Evolutionary conservation across 2,797 vertebrate genomes (phyloP).

Genomic region (Neomorphus geoffroyi): DNA sequence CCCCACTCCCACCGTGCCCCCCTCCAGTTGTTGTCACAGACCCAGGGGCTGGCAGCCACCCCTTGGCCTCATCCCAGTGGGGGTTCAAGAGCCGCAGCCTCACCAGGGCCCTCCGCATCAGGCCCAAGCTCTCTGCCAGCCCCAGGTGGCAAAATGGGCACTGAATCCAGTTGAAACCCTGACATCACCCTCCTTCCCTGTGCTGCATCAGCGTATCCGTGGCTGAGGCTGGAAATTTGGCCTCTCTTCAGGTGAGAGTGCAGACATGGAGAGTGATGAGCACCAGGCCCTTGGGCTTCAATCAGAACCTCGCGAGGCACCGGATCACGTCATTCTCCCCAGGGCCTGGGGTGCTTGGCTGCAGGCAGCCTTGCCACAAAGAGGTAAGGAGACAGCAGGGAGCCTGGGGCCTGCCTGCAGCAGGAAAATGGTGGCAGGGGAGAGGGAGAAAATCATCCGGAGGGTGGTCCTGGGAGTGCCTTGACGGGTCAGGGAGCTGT

Average conservation of each 20-base stretch:
- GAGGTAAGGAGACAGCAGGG: neutral
- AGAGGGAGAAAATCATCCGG: too few species aligned
- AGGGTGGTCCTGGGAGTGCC: too few species aligned
- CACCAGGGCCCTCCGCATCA: fast-evolving
- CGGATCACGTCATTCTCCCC: neutral
- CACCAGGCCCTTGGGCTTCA: fast-evolving
- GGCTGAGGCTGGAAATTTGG: neutral
- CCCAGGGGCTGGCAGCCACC: fast-evolving
- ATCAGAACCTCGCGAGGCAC: neutral
- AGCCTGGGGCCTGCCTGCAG: neutral
- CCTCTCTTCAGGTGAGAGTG: neutral
- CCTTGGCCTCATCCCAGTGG: fast-evolving
- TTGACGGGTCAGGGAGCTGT: fast-evolving
- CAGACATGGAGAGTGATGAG: fast-evolving
- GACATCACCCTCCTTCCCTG: fast-evolving
- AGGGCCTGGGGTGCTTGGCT: neutral
- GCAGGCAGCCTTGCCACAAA: neutral
- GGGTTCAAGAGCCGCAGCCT: neutral
- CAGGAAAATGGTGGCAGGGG: neutral
- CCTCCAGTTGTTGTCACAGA: fast-evolving
- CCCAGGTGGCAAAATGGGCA: fast-evolving
- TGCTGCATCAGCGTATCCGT: fast-evolving
- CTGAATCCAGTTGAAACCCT: neutral
- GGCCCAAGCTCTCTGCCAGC: neutral
- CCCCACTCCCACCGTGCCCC: neutral